Evolutionary conservation across 2,888 invertebrate genomes (phyloP).

Genomic region (Lamproptera curius): DNA sequence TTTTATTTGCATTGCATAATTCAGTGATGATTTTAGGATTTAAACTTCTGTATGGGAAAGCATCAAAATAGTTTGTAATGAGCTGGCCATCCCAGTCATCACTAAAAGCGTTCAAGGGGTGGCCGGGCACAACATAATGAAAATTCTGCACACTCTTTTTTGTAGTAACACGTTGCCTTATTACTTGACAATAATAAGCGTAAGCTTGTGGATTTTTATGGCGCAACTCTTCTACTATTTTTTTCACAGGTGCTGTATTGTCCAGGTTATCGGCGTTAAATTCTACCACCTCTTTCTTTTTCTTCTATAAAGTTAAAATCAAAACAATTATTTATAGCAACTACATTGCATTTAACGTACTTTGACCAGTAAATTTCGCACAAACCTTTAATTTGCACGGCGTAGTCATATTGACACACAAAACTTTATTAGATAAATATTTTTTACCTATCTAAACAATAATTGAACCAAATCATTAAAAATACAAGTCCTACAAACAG

Average conservation of each 20-base stretch:
- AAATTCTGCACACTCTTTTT: conserved; percentile 24
- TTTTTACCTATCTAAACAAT: too few relatives aligned
- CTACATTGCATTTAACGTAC: background rate
- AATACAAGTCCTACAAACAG: too few relatives aligned
- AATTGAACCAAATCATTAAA: too few relatives aligned
- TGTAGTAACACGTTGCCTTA: conserved; percentile 36
- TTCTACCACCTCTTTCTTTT: conserved; percentile 26
- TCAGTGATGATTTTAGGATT: conserved; percentile 52
- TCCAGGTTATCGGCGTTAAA: conserved; percentile 44
- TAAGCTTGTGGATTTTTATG: conserved; percentile 41
- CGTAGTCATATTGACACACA: conserved; percentile 11
- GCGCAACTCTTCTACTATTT: conserved; percentile 44
- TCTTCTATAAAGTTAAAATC: conserved; percentile 17
- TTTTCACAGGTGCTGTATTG: conserved; percentile 43
- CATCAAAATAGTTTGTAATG: conserved; percentile 51
- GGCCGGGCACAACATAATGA: conserved; percentile 46
- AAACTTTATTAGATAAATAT: background rate
- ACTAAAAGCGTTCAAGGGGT: conserved; percentile 47
- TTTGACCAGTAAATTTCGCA: conserved; percentile 3
- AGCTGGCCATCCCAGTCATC: conserved; percentile 61
- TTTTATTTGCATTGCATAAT: conserved; percentile 36
- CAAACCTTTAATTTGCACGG: conserved; percentile 19
- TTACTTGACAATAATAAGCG: conserved; percentile 38
- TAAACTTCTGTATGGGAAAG: conserved; percentile 50
- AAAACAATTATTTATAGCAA: conserved; percentile 3